Evolutionary conservation across 2,888 invertebrate genomes (phyloP), one percentile per base, ranked within the genome.

Genomic region (Ennomos erosarius): DNA sequence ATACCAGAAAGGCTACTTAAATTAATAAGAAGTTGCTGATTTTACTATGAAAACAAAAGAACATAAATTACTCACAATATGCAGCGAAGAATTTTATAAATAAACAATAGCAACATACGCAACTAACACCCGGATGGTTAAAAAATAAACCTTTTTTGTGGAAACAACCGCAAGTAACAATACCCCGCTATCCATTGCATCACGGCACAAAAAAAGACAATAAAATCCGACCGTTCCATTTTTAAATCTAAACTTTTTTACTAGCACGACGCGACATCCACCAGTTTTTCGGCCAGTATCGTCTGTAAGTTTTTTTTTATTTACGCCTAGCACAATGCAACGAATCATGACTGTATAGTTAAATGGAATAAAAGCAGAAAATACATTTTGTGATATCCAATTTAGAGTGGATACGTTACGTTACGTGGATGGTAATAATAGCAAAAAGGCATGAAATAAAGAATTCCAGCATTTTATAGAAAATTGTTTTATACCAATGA

Each of bases 331-430:
- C 72, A 89, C 90, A 88, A 87, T 87, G 83, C 84, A 76, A 73
- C 78, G 82, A 76, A 87, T 86, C 85, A 85, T 86, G 88, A 82
- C 84, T 79, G 75, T 78, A 79, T 73, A 86, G 84, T 88, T 88
- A 90, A 86, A 88, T 85, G 80, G 82, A 82, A 84, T 85, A 82
- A 76, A 76, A 66, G 53, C 48, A 68, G 74, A 85, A 85, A 85
- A 81, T 70, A 69, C 70, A 11, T 71, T 74, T 76, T 74, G 79
- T 78, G 79, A 82, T 75, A 80, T 79, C 79, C 80, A 80, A 84
- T 83, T 84, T 83, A 78, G 70, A 81, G 78, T 82, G 78, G 78
- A 76, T 79, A 74, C 76, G 78, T 75, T 79, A 74, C 76, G 78
- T 75, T 79, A 40, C 77, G 74, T 73, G 71, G 69, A 70, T 67